phyloP scores from a whole-genome alignment of 2,797 vertebrate genomes.

The Prionace glauca region DNA sequence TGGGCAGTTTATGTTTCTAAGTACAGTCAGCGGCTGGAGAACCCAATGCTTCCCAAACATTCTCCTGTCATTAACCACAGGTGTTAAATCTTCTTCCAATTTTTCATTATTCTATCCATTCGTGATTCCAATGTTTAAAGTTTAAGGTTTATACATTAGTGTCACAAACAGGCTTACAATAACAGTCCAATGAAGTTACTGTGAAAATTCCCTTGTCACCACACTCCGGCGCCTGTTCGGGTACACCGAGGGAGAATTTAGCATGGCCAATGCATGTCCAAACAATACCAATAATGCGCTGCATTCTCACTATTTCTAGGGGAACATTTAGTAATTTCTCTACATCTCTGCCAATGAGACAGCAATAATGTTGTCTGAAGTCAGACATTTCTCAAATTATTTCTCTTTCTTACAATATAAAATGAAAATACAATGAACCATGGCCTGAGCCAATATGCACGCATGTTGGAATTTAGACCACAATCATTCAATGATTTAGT shows the following conservation, averaged over 20 bases:
- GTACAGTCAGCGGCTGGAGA: not conserved
- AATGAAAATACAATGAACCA: not conserved
- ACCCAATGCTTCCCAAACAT: not conserved
- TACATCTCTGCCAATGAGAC: not conserved
- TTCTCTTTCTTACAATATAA: not conserved
- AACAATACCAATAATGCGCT: not conserved
- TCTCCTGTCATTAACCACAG: not conserved
- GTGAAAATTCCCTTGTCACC: too few relatives aligned
- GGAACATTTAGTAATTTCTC: not conserved
- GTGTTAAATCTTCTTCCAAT: not conserved
- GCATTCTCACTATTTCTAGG: not conserved
- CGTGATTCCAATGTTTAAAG: not conserved
- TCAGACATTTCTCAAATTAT: not conserved
- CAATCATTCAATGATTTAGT: not conserved
- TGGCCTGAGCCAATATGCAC: not conserved
- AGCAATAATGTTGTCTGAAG: not conserved
- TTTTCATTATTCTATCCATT: not conserved
- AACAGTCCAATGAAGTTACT: too few relatives aligned
- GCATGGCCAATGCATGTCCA: not conserved
- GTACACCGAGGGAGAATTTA: too few relatives aligned
- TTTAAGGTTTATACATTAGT: too few relatives aligned
- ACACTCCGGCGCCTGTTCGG: too few relatives aligned
- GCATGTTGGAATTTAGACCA: not conserved
- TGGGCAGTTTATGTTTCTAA: not conserved
- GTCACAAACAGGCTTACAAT: too few relatives aligned